A percentile compares a stretch with the other conserved stretches of the same genome.
These are phyloP conservation scores for Galeopsomyia nigrocyanea DNA, from an alignment of 2,888 invertebrate species.

Conservation along the genomic window DNA sequence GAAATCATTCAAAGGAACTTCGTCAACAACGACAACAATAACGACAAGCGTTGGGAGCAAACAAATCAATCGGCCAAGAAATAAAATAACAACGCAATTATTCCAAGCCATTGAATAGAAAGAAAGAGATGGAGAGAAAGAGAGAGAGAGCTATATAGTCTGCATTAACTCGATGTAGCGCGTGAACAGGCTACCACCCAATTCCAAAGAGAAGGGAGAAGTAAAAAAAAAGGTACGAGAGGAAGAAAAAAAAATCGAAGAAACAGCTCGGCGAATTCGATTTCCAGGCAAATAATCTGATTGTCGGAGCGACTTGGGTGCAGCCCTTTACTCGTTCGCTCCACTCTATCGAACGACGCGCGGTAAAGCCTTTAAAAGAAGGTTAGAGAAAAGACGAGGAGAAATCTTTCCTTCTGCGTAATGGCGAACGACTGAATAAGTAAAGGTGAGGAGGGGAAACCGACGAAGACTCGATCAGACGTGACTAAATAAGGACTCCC, in stretches of 20 bases:
- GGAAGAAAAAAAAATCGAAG: constrained; percentile 4
- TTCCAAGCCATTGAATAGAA: too few relatives aligned
- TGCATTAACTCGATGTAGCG: constrained; percentile 6
- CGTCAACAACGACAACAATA: too few relatives aligned
- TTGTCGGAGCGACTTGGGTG: constrained; percentile 13
- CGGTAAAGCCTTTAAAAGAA: constrained; percentile 20
- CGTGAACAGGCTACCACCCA: neutral
- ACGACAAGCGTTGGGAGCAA: too few relatives aligned
- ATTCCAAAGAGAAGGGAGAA: neutral
- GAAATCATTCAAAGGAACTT: too few relatives aligned
- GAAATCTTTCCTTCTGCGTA: constrained; percentile 20
- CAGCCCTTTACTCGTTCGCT: constrained; percentile 5
- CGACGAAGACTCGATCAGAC: constrained; percentile 36
- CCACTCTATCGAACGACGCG: neutral
- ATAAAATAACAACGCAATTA: too few relatives aligned
- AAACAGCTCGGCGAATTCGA: constrained; percentile 24
- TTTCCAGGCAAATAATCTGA: constrained; percentile 41
- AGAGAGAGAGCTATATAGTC: too few relatives aligned
- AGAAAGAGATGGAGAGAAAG: neutral
- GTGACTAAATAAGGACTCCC: constrained; percentile 43
- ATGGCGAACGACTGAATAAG: constrained; percentile 34
- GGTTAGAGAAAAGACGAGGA: neutral
- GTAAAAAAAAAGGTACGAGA: neutral
- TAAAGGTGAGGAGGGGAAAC: neutral
- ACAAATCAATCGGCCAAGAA: too few relatives aligned